These are phyloP conservation scores for Phoronis australis DNA, from an alignment of 2,888 invertebrate species.

Conservation along the genomic window DNA sequence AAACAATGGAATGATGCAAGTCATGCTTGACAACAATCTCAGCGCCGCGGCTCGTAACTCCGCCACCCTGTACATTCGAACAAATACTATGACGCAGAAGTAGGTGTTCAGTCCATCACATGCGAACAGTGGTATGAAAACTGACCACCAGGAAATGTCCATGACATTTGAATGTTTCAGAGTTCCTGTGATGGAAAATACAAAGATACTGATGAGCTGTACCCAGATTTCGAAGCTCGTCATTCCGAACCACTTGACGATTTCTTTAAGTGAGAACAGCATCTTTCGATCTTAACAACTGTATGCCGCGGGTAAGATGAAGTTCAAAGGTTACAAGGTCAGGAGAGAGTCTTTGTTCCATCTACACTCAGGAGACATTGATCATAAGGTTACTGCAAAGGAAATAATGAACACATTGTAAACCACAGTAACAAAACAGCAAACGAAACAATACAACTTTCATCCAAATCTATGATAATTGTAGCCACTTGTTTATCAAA, in stretches of 20 bases:
- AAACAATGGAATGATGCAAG: conserved; percentile 76
- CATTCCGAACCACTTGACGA: conserved; percentile 88
- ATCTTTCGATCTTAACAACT: too few species aligned
- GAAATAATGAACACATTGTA: too few species aligned
- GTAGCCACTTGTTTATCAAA: too few species aligned
- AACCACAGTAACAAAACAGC: too few species aligned
- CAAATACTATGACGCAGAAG: conserved; percentile 90
- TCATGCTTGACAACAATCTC: conserved; percentile 75
- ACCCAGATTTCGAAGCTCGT: conserved; percentile 94
- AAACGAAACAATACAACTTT: too few species aligned
- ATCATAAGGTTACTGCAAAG: too few species aligned
- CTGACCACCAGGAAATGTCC: conserved; percentile 73
- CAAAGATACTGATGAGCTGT: conserved; percentile 73
- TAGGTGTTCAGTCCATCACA: conserved; percentile 90
- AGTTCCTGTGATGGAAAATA: conserved; percentile 78
- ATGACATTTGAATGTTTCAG: conserved; percentile 67
- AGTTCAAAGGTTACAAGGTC: too few species aligned
- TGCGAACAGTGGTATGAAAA: conserved; percentile 86
- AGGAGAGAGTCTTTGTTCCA: too few species aligned
- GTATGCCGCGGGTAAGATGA: too few species aligned
- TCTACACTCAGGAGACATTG: too few species aligned
- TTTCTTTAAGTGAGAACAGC: conserved; percentile 83
- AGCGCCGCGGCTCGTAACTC: conserved; percentile 60
- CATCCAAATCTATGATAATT: too few species aligned
- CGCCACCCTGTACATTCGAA: conserved; percentile 79